Conservation (phyloP, 2,888 invertebrate genomes). For the Ceramica pisi region DNA sequence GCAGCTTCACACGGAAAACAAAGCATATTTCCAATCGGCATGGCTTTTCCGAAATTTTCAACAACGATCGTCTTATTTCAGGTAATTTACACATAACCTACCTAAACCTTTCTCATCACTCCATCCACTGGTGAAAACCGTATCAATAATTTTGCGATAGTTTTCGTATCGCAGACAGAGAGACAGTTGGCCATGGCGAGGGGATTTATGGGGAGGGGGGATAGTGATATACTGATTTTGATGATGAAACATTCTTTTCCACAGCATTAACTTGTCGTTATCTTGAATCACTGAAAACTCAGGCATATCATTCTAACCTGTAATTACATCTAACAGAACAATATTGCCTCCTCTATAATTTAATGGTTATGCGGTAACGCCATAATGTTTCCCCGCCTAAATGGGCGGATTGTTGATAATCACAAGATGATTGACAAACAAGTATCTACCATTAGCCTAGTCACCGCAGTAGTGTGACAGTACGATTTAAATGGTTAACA, state of each 20-base stretch:
- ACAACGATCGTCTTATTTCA: too few relatives aligned
- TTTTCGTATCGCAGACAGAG: too few relatives aligned
- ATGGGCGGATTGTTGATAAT: slow-evolving; percentile 12
- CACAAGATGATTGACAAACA: slow-evolving; percentile 18
- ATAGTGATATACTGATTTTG: too few relatives aligned
- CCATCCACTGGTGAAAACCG: too few relatives aligned
- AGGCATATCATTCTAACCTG: neutral
- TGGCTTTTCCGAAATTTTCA: too few relatives aligned
- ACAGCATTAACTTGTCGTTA: neutral
- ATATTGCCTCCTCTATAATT: slow-evolving; percentile 3
- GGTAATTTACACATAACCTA: too few relatives aligned
- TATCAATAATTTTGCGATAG: too few relatives aligned
- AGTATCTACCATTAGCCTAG: neutral
- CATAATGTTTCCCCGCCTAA: slow-evolving; percentile 20
- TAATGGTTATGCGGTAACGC: slow-evolving; percentile 1
- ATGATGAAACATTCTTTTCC: neutral
- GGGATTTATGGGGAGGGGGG: too few relatives aligned
- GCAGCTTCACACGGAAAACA: too few relatives aligned
- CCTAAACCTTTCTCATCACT: too few relatives aligned
- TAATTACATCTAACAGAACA: neutral
- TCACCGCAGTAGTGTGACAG: neutral
- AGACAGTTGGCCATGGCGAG: too few relatives aligned
- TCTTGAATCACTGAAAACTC: neutral
- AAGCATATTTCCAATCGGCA: too few relatives aligned
- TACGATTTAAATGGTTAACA: neutral